Evolutionary conservation across 2,888 invertebrate species (phyloP).

Genomic region (Meiosimyza platycephala): DNA sequence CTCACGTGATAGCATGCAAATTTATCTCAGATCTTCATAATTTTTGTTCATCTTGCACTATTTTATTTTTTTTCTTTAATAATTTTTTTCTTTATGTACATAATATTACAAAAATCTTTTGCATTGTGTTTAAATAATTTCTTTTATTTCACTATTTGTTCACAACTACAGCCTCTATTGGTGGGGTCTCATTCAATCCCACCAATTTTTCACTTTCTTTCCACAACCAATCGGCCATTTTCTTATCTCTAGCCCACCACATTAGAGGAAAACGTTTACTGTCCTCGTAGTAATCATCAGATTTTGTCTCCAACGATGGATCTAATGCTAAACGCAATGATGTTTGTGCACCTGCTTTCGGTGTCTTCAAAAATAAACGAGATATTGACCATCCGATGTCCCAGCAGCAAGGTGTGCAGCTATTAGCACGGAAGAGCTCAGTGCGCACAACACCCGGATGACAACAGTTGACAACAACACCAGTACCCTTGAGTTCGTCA

Average conservation of each 20-base stretch:
- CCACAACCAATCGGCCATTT: slow-evolving; percentile 74
- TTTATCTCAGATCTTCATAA: too few relatives aligned
- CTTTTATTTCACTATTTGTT: background rate
- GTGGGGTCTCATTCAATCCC: slow-evolving; percentile 50
- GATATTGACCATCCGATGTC: slow-evolving; percentile 47
- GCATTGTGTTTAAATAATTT: background rate
- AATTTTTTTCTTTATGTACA: too few relatives aligned
- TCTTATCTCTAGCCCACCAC: slow-evolving; percentile 69
- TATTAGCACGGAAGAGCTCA: slow-evolving; percentile 73
- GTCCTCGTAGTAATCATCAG: slow-evolving; percentile 70
- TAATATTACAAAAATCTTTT: too few relatives aligned
- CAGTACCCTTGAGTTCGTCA: slow-evolving; percentile 66
- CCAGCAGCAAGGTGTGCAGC: slow-evolving; percentile 50
- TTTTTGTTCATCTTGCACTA: too few relatives aligned
- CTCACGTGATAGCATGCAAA: too few relatives aligned
- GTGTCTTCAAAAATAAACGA: slow-evolving; percentile 58
- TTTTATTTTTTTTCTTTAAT: too few relatives aligned
- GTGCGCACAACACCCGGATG: slow-evolving; percentile 79
- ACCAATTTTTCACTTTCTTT: slow-evolving; percentile 66
- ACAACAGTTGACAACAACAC: slow-evolving; percentile 46
- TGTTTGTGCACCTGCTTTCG: slow-evolving; percentile 65
- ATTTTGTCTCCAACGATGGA: slow-evolving; percentile 58
- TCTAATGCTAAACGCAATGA: slow-evolving; percentile 61
- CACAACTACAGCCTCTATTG: background rate
- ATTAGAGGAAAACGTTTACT: slow-evolving; percentile 70